A percentile compares a stretch with the other conserved stretches of the same genome.
Conservation (phyloP, 2,113 vertebrate species). For the Euleptes europaea region DNA sequence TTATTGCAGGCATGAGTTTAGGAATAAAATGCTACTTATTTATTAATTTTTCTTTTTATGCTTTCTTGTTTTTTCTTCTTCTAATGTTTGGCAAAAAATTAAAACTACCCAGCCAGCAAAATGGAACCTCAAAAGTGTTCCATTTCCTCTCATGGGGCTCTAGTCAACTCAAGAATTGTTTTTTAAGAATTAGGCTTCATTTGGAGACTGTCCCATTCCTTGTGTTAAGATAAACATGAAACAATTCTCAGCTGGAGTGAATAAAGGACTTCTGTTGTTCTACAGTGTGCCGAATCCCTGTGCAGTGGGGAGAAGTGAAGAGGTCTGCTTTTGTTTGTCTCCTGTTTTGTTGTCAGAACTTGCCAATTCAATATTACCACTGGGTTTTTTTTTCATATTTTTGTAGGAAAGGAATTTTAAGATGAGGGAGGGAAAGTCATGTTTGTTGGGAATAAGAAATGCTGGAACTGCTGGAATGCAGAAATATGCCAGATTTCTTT, state of each 20-base stretch:
- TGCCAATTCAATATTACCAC: conserved; percentile 25
- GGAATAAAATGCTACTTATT: not conserved
- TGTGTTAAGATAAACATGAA: not conserved
- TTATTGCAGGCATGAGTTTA: not conserved
- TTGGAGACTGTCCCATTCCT: not conserved
- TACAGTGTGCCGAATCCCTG: not conserved
- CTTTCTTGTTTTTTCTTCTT: not conserved
- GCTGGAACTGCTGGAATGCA: conserved; percentile 32
- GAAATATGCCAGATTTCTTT: conserved; percentile 21
- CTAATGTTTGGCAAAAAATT: not conserved
- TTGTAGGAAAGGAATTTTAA: conserved; percentile 34
- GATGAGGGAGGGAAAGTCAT: not conserved
- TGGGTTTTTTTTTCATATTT: conserved; percentile 28
- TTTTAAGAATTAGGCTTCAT: not conserved
- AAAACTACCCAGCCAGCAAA: not conserved
- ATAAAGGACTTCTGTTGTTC: not conserved
- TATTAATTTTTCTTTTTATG: not conserved
- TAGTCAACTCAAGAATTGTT: not conserved
- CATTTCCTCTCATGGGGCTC: not conserved
- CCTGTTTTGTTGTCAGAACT: conserved; percentile 5
- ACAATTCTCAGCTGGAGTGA: not conserved
- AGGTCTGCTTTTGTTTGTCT: conserved; percentile 20
- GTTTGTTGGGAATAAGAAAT: conserved; percentile 16
- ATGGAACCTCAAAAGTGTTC: not conserved
- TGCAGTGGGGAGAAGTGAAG: not conserved